Base-by-base conservation (phyloP, 2,888 invertebrate genomes). In the Amiota communis region DNA sequence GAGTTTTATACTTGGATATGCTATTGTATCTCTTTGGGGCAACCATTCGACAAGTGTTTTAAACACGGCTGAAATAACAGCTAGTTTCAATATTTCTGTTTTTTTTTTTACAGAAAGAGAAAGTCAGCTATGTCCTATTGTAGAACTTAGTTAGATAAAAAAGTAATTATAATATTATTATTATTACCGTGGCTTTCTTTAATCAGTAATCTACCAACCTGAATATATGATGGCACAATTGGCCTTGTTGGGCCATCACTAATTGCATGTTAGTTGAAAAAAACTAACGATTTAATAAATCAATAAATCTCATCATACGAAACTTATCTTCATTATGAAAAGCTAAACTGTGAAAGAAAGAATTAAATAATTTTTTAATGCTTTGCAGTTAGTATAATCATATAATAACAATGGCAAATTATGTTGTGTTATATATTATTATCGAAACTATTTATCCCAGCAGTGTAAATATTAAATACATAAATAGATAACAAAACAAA, bases 21-120 rank as follows among this genome's bases (percentile, higher is more conserved):
- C 92, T 89, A 93, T 85, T 65, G 93, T 91, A 78, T 92, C 93
- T 70, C 91, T 91, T 83, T 94, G 94, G 0, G 94, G 94, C n/a
- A 94, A 83, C 94, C 94, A 94, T 76, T 92, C 92, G 23, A 23
- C 23, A 23, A 23, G 23, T 23, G 23, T 2, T 63, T 92, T 91
- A 10, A 92, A 86, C 67, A 94, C 91, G 1, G 90, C 90, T 49
- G 91, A 84, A 13, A 90, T 88, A 74, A 91, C 92, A 10, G 91
- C 91, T 0, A 84, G 81, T 0, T 92, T 91, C 65, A 94, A 83
- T 0, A 83, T 72, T 0, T 84, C 72, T 75, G 12, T 88, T 82
- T n/a, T n/a, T n/a, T n/a, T n/a, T n/a, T n/a, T n/a, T n/a, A n/a
- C n/a, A n/a, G n/a, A n/a, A n/a, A n/a, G n/a, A 91, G 71, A 56